These are phyloP conservation scores for Brachionus plicatilis DNA, from an alignment of 1,140 invertebrate genomes.

Conservation along the genomic window DNA sequence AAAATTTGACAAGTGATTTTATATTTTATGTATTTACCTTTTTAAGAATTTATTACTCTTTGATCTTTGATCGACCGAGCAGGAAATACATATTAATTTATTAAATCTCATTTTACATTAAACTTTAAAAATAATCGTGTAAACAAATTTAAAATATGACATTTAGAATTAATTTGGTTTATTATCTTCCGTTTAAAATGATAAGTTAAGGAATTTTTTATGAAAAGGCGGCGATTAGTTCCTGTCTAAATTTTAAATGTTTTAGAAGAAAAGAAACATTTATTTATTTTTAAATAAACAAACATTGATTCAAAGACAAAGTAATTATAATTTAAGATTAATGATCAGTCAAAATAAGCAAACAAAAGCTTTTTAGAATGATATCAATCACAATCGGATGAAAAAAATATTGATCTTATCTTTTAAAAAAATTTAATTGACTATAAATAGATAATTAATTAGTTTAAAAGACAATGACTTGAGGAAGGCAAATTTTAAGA, in stretches of 20 bases:
- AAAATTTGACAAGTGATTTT: not conserved
- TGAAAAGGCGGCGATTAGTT: not conserved
- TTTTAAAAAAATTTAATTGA: not conserved
- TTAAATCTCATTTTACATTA: not conserved
- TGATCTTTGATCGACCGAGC: not conserved
- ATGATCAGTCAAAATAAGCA: not conserved
- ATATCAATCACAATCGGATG: not conserved
- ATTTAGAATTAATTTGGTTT: not conserved
- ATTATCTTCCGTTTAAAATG: not conserved
- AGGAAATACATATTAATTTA: not conserved
- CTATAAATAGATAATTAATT: not conserved
- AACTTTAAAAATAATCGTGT: not conserved
- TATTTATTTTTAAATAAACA: not conserved
- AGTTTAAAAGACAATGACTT: not conserved
- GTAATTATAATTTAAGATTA: not conserved
- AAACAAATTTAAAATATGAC: not conserved
- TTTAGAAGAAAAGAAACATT: not conserved
- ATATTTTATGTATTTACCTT: not conserved
- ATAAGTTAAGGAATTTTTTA: not conserved
- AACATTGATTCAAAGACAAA: not conserved
- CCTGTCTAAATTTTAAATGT: not conserved
- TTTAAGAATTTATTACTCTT: not conserved
- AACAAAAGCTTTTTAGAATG: not conserved
- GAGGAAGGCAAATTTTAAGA: not conserved
- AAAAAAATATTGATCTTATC: conserved; percentile 1